Evolutionary conservation across 92 coral and sea anemone species (phyloP), one percentile per base, ranked within the genome.

Genomic region (Metridium senile): DNA sequence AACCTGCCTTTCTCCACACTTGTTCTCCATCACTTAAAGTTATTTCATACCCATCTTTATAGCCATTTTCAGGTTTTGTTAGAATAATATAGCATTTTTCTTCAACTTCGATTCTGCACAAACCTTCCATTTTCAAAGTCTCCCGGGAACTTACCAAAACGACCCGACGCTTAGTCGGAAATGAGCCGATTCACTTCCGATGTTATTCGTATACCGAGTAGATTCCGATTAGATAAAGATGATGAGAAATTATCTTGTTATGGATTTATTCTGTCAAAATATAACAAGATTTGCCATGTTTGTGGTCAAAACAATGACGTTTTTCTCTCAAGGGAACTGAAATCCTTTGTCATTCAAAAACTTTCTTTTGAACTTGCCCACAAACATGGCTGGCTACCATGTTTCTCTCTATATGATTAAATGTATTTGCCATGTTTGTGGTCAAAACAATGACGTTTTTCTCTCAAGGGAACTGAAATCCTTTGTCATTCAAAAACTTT

Each of bases 1-100:
- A 66, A 92, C 97, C 93, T 70, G 39, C 63, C 56, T 79, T 58
- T 30, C 53, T 88, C 97, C 97, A 92, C 57, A 82, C 72, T 21
- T 76, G 62, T 3, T 52, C 75, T 19, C 97, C 97, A 78, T 92
- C 88, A 26, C 91, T 79, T n/a, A 92, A 34, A 1, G 80, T 78
- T 26, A 92, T 54, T 32, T 86, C 74, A 82, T 89, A 89, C 52
- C 84, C 97, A 26, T 62, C 74, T 57, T 58, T 33, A 23, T 80
- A 85, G 11, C 52, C 74, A 13, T 85, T 74, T 3, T 59, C 43
- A 23, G 71, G 68, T 7, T 69, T 77, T 26, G 75, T 61, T 11
- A 92, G 80, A 26, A 92, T 70, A 74, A 89, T 89, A 67, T 76
- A 89, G n/a, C 78, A 64, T 0, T 65, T 81, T 25, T 77, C 62